Base-by-base conservation (phyloP, 2,113 vertebrate species). In the Aspidoscelis tigris region DNA sequence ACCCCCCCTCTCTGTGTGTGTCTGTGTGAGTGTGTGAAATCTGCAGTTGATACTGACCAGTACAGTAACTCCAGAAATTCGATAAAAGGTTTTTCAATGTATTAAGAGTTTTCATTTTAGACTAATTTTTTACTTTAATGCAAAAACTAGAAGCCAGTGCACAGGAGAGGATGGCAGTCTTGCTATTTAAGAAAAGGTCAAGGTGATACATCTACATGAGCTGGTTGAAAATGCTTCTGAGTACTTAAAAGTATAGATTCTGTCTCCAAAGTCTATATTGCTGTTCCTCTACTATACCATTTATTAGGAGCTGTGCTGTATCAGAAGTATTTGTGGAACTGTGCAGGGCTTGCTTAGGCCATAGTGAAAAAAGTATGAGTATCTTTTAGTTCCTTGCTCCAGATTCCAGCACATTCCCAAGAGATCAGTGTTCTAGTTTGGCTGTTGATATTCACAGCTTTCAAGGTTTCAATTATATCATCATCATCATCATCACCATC, bases 101-200 rank as follows among this genome's bases (percentile, higher is more conserved):
- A 80, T 70, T 84, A 83, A 90, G 76, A 90, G 65, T 91, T 93
- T 93, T 92, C 86, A 94, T 95, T 79, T 89, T 92, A 86, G 68
- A 65, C 76, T 91, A 87, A 94, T 50, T 50, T 9, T 2, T 50
- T 50, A 9, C 47, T 6, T 50, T 50, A 6, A 50, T 50, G 47
- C 47, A 5, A 50, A 50, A 50, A 50, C 47, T 50, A 50, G 5
- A 50, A 9, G 47, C 47, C 47, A 50, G 47, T 50, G 47, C 8
- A 50, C 5, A 9, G 5, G 8, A 50, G 47, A 9, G 5, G 8
- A 50, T 50, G 5, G 8, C 47, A 50, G 47, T 9, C 5, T 50
- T 50, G 5, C 8, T 50, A 5, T 50, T 50, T 50, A 50, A 50
- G 47, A 6, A 50, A 50, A 50, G 8, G 47, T 50, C 47, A 50